Conservation (phyloP, 2,797 vertebrate species). For the Neosalanx taihuensis region DNA sequence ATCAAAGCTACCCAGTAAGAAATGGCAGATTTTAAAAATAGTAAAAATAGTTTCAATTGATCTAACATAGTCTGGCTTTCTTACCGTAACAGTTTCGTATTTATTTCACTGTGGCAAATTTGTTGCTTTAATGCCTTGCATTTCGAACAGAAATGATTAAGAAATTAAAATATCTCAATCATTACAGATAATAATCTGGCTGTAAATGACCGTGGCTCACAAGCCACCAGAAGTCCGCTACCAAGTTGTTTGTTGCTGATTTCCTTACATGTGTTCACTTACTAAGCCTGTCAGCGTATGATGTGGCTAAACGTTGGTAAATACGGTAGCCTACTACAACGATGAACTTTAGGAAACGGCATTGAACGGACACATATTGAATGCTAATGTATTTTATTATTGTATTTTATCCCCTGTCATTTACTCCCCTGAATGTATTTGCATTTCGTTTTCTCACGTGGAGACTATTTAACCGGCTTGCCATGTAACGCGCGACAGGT, state of each 20-base stretch:
- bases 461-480: constrained; percentile 48
- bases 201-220: not conserved
- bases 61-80: constrained; percentile 20
- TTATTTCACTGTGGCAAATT: constrained; percentile 27
- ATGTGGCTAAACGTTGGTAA: not conserved
- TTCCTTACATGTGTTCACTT: not conserved
- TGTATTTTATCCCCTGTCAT: not conserved
- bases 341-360: constrained; percentile 72
- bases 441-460: constrained; percentile 33
- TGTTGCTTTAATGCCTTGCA: constrained; percentile 38
- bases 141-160: constrained; percentile 57
- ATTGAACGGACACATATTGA: constrained; percentile 49
- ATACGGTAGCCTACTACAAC: constrained; percentile 9
- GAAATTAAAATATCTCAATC: not conserved
- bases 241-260: not conserved
- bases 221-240: not conserved
- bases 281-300: not conserved
- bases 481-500: constrained; percentile 33
- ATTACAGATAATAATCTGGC: not conserved
- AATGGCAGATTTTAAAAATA: constrained; percentile 51
- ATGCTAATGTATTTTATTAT: constrained; percentile 36
- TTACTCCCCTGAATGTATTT: not conserved
- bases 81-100: constrained; percentile 17
- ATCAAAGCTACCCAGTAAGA: constrained; percentile 32
- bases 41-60: constrained; percentile 27